These are phyloP conservation scores for Aporrectodea caliginosa DNA, from an alignment of 1,140 invertebrate genomes.

Conservation along the genomic window DNA sequence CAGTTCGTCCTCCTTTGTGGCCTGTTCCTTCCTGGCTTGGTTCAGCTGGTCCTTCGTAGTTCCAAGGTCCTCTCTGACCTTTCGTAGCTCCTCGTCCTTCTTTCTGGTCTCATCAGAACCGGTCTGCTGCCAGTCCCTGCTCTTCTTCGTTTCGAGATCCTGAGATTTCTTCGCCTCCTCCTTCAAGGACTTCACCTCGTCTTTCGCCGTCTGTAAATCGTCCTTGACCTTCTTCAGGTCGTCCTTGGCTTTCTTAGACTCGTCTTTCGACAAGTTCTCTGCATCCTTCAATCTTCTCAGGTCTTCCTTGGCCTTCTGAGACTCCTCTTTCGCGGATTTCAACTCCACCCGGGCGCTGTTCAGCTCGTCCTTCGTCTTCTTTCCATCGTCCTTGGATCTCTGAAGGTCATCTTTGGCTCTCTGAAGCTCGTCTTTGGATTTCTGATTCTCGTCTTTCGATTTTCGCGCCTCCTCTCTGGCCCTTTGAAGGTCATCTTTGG, in stretches of 20 bases:
- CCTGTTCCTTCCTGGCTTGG: background rate
- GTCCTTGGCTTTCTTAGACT: slow-evolving; percentile 1
- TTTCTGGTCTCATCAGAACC: background rate
- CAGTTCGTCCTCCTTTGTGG: background rate
- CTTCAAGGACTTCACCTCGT: background rate
- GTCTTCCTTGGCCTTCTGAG: slow-evolving; percentile 9
- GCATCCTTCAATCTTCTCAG: background rate
- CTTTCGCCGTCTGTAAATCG: background rate
- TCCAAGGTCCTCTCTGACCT: background rate
- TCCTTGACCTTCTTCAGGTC: background rate
- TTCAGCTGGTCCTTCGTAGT: background rate
- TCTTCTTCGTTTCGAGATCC: background rate
- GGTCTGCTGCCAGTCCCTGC: background rate
- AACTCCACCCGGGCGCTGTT: background rate
- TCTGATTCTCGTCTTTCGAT: slow-evolving; percentile 8
- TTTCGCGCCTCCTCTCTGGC: background rate
- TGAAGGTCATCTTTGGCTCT: background rate
- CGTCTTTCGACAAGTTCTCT: slow-evolving; percentile 1
- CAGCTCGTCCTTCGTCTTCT: background rate
- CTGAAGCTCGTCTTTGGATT: background rate
- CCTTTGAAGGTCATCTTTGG: background rate
- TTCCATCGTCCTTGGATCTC: background rate
- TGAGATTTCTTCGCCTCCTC: slow-evolving; percentile 13
- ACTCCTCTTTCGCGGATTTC: background rate
- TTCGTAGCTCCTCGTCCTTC: slow-evolving; percentile 1